Base-by-base conservation (phyloP, 30 jellyfish, hydroid and myxozoan genomes). In the Haliclystus octoradiatus region DNA sequence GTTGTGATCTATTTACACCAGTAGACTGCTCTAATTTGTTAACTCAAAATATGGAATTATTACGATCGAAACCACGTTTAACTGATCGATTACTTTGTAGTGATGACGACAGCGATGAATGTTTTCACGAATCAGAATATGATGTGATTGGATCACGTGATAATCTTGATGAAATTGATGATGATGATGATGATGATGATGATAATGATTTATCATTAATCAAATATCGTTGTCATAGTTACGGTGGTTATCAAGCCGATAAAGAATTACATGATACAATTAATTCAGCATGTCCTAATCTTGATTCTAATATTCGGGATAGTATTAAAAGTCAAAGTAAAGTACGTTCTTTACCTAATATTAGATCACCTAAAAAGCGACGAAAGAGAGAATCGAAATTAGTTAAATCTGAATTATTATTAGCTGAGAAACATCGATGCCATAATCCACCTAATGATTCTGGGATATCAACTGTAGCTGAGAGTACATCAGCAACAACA, bases 101-200 rank as follows among this genome's bases (percentile, higher is more conserved):
- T 1, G 67, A 75, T 9, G 93, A 81, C 51, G 99, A 91, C 30
- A 71, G 95, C 60, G 99, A 91, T 52, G 95, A 91, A 9, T 92
- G 92, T 31, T 91, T 91, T 47, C 92, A 78, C 69, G 95, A 81
- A 69, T 82, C 99, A 31, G 99, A 91, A 62, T 91, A 91, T 52
- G 99, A 91, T 78, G 95, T 91, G 51, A 91, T 91, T 3, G 95
- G 81, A 0, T 73, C 99, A 2, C 85, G 78, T 27, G 89, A 77
- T 66, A 84, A 76, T 25, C 71, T 49, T 28, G 33, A 19, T 23
- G 47, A 26, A 19, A 19, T 40, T 9, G 91, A 81, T 25, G 87
- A 76, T 64, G 86, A 75, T 27, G 67, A 65, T 57, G n/a, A 12
- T 9, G 66, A 23, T 52, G 40, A 34, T 26, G 29, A 49, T 13